Base-by-base conservation (phyloP, 2,113 vertebrate genomes). In the Cyprinodon tularosa region DNA sequence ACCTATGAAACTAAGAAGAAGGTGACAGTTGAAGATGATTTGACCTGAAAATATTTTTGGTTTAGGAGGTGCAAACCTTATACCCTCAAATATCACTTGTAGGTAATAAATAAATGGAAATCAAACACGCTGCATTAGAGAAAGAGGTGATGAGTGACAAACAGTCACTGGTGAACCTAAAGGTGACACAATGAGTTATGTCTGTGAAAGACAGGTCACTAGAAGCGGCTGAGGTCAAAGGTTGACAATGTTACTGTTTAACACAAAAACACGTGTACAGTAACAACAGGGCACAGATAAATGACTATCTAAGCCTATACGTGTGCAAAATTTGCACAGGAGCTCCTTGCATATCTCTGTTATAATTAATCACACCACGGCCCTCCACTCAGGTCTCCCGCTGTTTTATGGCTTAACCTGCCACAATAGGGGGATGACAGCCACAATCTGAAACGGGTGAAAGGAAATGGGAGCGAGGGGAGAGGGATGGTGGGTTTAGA, bases 361-460 rank as follows among this genome's bases (percentile, higher is more conserved):
- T 48, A 85, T 82, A 84, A 88, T 92, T 86, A 89, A 88, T 89
- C 66, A 76, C 78, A 66, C 71, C 74, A 81, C 3, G 0, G 66
- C 62, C 71, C 67, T 77, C 74, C 77, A 62, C 66, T 42, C 79
- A 77, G 65, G 77, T 79, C 79, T 66, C 84, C 83, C 69, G 90
- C 89, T 88, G 87, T 83, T 93, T 93, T 87, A 91, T 84, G 82
- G 88, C 89, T 80, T 90, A 90, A 91, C 88, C 90, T 93, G 91
- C 88, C 83, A 86, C 81, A 63, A 85, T 67, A 82, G 87, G 85
- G 83, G 86, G 87, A 88, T 89, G 90, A 90, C 88, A 91, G 91
- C 78, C 80, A 76, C 84, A 87, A 78, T 91, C 85, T 70, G 82
- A 0, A 3, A 83, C 74, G 73, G 82, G 76, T 72, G 78, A 75